Evolutionary conservation across 1,140 invertebrate genomes (phyloP).

Genomic region (Limonius californicus): DNA sequence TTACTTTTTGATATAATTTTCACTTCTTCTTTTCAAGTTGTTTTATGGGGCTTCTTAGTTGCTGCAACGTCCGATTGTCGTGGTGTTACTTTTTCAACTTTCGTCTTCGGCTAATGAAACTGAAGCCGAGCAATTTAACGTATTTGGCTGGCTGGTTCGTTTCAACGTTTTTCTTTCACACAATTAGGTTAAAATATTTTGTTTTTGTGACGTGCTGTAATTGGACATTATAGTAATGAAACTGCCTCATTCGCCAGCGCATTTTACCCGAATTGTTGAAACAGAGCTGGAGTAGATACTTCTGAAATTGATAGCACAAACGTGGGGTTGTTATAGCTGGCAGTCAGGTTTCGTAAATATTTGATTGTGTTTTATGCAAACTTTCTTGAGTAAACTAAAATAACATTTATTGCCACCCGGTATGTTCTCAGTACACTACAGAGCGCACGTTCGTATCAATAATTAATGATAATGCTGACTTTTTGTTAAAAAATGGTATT

Average conservation of each 20-base stretch:
- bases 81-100: not conserved
- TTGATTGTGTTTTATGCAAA: not conserved
- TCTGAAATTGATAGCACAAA: not conserved
- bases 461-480: conserved; percentile 8
- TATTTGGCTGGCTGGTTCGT: conserved; percentile 5
- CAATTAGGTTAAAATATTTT: conserved; percentile 14
- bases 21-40: not conserved
- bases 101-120: conserved; percentile 7
- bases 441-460: not conserved
- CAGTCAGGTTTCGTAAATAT: not conserved
- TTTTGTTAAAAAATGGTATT: conserved; percentile 8
- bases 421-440: not conserved
- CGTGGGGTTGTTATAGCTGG: not conserved
- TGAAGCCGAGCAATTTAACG: conserved; percentile 4
- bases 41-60: conserved; percentile 1
- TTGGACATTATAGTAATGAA: conserved; percentile 4
- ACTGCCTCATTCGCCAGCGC: not conserved
- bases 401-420: not conserved
- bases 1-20: no score
- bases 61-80: not conserved
- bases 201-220: conserved; percentile 12
- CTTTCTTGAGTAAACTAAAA: not conserved
- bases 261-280: not conserved
- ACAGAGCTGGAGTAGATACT: not conserved
- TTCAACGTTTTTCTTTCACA: not conserved